A percentile compares a stretch with the other conserved stretches of the same genome.
These are phyloP conservation scores for Palythoa heliodiscus DNA, from an alignment of 92 coral and sea anemone species.

Conservation along the genomic window DNA sequence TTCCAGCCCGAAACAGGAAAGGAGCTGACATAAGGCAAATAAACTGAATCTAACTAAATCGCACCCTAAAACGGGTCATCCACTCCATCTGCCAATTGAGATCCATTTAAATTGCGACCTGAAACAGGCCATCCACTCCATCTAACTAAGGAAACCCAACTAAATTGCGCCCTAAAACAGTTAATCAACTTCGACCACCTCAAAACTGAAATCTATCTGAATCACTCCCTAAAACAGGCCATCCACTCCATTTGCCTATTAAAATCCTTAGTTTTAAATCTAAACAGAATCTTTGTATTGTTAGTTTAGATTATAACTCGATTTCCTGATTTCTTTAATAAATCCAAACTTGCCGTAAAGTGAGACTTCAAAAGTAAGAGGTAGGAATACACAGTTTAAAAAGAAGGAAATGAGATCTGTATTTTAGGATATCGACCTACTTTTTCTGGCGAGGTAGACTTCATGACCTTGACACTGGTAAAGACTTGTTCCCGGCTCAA, in stretches of 20 bases:
- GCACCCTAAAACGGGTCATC: background rate
- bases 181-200: no score
- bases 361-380: no score
- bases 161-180: no score
- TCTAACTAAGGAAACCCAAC: no score
- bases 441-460: conserved; percentile 86
- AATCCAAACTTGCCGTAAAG: no score
- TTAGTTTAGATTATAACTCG: background rate
- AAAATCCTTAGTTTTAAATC: background rate
- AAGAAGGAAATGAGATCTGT: no score
- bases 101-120: background rate
- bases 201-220: no score
- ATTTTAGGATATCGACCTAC: conserved; percentile 32
- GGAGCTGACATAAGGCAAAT: background rate
- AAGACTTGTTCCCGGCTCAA: conserved; percentile 90
- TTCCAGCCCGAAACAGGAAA: background rate
- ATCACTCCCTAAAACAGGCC: background rate
- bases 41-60: background rate
- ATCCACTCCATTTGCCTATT: background rate
- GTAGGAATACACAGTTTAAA: no score
- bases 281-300: no score
- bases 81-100: background rate
- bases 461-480: conserved; percentile 87
- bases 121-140: no score
- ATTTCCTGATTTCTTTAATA: no score